These are phyloP conservation scores for Nansenia antarctica DNA, from an alignment of 2,113 vertebrate species.

Conservation along the genomic window DNA sequence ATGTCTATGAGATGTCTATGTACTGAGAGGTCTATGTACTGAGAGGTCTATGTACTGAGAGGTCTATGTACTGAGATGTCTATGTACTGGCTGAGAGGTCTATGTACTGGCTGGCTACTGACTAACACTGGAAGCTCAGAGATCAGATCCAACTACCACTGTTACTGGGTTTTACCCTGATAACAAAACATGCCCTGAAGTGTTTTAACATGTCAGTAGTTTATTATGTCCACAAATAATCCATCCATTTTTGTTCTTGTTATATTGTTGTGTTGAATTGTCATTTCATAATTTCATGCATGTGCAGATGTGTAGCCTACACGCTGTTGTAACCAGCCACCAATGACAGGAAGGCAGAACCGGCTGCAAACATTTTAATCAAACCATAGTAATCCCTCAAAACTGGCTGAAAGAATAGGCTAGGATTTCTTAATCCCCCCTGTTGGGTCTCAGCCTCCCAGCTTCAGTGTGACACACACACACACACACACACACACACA, in stretches of 20 bases:
- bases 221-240: background rate
- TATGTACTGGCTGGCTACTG: background rate
- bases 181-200: no score
- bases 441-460: background rate
- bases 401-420: background rate
- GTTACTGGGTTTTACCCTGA: no score
- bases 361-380: background rate
- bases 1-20: background rate
- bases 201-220: background rate
- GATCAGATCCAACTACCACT: no score
- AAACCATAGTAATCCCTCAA: background rate
- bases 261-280: background rate
- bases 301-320: no score
- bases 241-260: background rate
- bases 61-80: background rate
- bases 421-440: background rate
- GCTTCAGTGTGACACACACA: conserved; percentile 18
- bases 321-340: background rate
- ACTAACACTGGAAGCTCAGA: background rate
- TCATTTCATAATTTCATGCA: background rate
- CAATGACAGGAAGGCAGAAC: background rate
- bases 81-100: background rate
- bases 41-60: background rate
- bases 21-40: background rate
- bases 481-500: conserved; percentile 8